Evolutionary conservation across 2,113 vertebrate genomes (phyloP).

Genomic region (Gasterosteus nipponicus): DNA sequence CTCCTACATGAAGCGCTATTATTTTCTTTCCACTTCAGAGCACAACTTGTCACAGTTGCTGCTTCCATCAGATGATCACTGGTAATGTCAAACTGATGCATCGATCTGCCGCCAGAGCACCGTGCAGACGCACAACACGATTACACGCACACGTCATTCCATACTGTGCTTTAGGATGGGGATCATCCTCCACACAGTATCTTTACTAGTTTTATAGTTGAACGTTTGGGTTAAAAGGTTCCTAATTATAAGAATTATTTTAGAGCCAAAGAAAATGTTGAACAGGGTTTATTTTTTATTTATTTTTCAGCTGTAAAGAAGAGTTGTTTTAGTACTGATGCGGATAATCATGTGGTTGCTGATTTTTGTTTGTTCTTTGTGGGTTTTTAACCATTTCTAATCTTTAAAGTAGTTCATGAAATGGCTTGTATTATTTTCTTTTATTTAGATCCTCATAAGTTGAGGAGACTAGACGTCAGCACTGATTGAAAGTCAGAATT

Average conservation of each 20-base stretch:
- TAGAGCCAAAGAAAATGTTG: neutral
- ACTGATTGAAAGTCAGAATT: neutral
- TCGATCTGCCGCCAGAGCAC: constrained; percentile 8
- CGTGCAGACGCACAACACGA: neutral
- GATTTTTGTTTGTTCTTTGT: neutral
- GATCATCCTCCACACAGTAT: neutral
- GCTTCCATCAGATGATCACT: constrained; percentile 30
- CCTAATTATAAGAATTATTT: neutral
- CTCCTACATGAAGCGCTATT: constrained; percentile 12
- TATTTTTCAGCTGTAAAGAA: constrained; percentile 3
- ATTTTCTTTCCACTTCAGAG: constrained; percentile 20
- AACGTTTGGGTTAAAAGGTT: neutral
- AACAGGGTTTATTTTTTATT: constrained; percentile 6
- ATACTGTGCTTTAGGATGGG: neutral
- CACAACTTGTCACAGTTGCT: constrained; percentile 26
- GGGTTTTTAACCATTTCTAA: neutral
- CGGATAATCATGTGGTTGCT: neutral
- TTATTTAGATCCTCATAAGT: neutral
- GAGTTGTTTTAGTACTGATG: constrained; percentile 5
- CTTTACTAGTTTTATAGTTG: constrained; percentile 5
- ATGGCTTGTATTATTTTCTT: neutral
- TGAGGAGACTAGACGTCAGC: neutral
- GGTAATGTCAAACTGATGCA: constrained; percentile 27
- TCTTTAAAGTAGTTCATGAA: neutral
- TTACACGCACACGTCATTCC: neutral